Evolutionary conservation across 2,888 invertebrate genomes (phyloP).

Genomic region (Periphyllus acericola): DNA sequence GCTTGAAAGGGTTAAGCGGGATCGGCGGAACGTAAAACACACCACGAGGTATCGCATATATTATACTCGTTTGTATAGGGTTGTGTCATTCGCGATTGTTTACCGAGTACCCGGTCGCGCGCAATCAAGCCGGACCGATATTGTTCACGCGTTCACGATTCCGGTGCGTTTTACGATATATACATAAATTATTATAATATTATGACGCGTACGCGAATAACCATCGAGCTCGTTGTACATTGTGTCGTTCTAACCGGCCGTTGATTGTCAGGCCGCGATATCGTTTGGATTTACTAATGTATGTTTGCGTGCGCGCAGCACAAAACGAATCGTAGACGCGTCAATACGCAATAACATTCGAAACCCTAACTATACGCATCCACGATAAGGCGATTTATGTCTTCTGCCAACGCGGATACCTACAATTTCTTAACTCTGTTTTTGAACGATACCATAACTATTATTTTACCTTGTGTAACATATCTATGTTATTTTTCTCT

Average conservation of each 20-base stretch:
- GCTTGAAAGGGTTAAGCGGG: no score
- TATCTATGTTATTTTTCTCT: no score
- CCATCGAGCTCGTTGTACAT: neutral
- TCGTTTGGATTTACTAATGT: neutral
- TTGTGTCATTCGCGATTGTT: neutral
- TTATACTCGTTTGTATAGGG: neutral
- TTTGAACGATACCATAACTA: no score
- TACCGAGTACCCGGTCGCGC: neutral
- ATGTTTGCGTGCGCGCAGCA: neutral
- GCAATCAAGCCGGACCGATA: neutral
- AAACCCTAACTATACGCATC: no score
- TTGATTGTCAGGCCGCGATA: neutral
- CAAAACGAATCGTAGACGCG: no score
- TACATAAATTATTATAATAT: no score
- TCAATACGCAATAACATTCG: no score
- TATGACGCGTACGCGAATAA: neutral
- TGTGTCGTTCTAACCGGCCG: neutral
- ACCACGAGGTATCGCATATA: neutral
- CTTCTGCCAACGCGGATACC: no score
- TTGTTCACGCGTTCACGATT: neutral
- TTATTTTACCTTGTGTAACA: no score
- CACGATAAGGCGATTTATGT: no score
- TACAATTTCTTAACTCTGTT: no score
- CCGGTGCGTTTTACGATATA: neutral
- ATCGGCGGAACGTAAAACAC: neutral